Conservation (phyloP, 2,888 invertebrate genomes). For the Dioctria rufipes region DNA sequence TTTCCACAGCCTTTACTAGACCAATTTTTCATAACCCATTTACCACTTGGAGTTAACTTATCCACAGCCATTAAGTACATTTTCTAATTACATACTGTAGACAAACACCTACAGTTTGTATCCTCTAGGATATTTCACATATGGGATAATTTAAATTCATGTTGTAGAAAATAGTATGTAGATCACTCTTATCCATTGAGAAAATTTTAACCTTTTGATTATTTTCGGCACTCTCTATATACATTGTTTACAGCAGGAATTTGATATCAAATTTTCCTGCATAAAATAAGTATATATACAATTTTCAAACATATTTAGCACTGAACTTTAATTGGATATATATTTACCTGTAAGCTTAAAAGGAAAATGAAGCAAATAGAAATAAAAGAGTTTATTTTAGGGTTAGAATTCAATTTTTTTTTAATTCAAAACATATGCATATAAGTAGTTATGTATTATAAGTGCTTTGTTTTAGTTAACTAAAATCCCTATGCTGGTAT, state of each 20-base stretch:
- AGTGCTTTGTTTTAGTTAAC: neutral
- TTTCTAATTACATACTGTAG: neutral
- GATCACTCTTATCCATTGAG: neutral
- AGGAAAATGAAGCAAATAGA: neutral
- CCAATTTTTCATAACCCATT: neutral
- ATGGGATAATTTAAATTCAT: neutral
- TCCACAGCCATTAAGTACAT: neutral
- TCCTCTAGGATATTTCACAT: neutral
- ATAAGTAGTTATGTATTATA: too few species aligned
- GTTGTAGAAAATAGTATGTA: neutral
- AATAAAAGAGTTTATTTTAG: neutral
- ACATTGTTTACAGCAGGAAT: neutral
- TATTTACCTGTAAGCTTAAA: neutral
- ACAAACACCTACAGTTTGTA: neutral
- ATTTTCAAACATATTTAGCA: neutral
- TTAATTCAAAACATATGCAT: too few species aligned
- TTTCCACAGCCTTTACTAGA: neutral
- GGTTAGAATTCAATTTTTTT: neutral
- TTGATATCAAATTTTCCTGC: too few species aligned
- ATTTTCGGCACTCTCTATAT: neutral
- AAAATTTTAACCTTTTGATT: neutral
- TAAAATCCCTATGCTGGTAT: neutral
- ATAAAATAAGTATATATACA: neutral
- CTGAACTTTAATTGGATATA: neutral
- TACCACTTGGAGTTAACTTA: neutral